Evolutionary conservation across 2,888 invertebrate genomes (phyloP), one percentile per base, ranked within the genome.

Genomic region (Drosophila infuscata): DNA sequence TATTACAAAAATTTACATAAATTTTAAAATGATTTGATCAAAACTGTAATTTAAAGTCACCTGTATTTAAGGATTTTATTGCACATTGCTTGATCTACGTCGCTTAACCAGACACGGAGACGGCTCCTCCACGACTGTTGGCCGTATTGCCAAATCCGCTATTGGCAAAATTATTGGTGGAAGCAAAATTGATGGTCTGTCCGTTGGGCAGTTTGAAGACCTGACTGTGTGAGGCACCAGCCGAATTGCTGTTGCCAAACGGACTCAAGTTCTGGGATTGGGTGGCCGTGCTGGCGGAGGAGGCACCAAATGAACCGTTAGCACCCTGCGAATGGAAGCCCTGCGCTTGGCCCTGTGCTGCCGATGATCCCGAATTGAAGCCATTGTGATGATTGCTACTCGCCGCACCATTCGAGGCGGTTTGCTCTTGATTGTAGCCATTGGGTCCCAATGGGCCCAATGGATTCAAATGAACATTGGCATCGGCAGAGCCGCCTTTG

Each of bases 131-230:
- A 29, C 73, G 88, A 62, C 91, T 90, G 61, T 74, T 79, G 49
- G 83, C 89, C 0, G 80, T 89, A 41, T 89, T 91, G 7, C 80
- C 87, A 15, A 73, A 57, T 29, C 90, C 88, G 30, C 82, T 92
- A 53, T 91, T 89, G 41, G 92, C 89, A 75, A 93, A 93, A 53
- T 88, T 92, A 68, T 92, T 93, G 5, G 92, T 88, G 54, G 91
- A 91, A 3, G 92, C 88, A 36, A 94, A 91, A 67, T 92, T 93
- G 2, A 94, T 79, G 3, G 91, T 91, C 64, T 94, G 91, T 8
- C 94, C 94, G 77, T 93, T 92, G 33, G 93, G 93, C 30, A 94
- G 80, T 3, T 82, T 83, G 61, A 91, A 94, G 5, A 88, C 89
- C 76, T 93, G 94, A 56, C 91, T 92, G 17, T 90, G 90, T 0